Evolutionary conservation across 2,797 vertebrate genomes (phyloP).

Genomic region (Loriculus beryllinus): DNA sequence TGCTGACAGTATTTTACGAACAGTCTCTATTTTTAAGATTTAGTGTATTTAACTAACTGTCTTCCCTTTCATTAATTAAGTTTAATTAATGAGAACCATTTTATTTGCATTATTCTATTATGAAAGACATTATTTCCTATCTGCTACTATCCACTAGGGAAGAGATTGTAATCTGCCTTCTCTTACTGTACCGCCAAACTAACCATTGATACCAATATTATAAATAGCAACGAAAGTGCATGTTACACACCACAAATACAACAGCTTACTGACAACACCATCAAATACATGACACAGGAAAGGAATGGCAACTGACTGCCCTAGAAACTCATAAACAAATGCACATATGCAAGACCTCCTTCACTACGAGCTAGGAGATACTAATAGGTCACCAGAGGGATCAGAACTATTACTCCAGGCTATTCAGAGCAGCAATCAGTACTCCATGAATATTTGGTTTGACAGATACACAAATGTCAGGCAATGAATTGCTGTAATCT

Average conservation of each 20-base stretch:
- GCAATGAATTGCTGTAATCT: slow-evolving; percentile 9
- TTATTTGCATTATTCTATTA: slow-evolving; percentile 27
- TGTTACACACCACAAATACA: not conserved
- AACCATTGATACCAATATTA: not conserved
- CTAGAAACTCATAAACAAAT: not conserved
- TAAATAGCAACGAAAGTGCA: slow-evolving; percentile 1
- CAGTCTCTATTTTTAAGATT: not conserved
- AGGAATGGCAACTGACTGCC: not conserved
- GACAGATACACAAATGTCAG: slow-evolving; percentile 4
- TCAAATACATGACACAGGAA: not conserved
- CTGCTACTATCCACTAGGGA: not conserved
- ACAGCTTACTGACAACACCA: not conserved
- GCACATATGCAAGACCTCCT: not conserved
- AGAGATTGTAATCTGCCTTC: slow-evolving; percentile 25
- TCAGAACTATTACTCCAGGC: slow-evolving; percentile 7
- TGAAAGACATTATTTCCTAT: slow-evolving; percentile 12
- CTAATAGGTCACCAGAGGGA: not conserved
- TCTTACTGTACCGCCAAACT: not conserved
- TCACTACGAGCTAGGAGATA: not conserved
- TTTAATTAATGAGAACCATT: not conserved
- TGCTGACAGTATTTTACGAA: not conserved
- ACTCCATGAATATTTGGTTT: not conserved
- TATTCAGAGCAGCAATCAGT: not conserved
- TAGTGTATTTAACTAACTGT: slow-evolving; percentile 1
- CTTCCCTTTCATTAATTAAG: slow-evolving; percentile 4